Conservation (phyloP, 2,797 vertebrate species). For the Moxostoma hubbsi region DNA sequence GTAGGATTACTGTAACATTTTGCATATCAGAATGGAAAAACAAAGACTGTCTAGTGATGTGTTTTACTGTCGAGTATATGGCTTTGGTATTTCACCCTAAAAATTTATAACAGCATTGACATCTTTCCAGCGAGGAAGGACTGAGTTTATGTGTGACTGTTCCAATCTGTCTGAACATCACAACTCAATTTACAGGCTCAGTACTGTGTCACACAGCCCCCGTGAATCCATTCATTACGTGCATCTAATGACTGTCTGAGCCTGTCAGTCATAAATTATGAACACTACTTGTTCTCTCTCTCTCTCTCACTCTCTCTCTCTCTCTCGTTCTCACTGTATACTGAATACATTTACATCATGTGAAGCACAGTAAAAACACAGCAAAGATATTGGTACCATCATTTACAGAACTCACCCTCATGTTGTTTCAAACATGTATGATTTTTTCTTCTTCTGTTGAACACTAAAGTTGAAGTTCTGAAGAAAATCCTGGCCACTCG, state of each 20-base stretch:
- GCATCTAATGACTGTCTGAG: slow-evolving; percentile 65
- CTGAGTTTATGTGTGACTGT: slow-evolving; percentile 61
- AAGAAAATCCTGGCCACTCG: too few relatives aligned
- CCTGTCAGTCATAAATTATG: slow-evolving; percentile 65
- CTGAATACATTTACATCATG: neutral
- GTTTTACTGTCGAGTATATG: neutral
- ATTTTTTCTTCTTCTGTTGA: too few relatives aligned
- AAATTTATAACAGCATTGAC: slow-evolving; percentile 56
- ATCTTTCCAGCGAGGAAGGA: slow-evolving; percentile 62
- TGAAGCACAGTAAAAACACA: neutral
- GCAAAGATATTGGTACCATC: neutral
- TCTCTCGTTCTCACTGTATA: slow-evolving; percentile 18
- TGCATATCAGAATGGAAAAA: neutral
- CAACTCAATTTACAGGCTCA: slow-evolving; percentile 70
- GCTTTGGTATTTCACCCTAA: neutral
- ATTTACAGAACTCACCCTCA: too few relatives aligned
- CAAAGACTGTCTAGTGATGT: neutral
- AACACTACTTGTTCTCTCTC: neutral
- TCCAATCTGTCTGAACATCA: slow-evolving; percentile 65
- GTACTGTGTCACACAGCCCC: slow-evolving; percentile 63
- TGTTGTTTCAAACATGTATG: too few relatives aligned
- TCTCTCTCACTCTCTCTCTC: slow-evolving; percentile 5
- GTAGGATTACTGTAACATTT: neutral
- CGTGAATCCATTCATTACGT: slow-evolving; percentile 68
- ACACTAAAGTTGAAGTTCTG: too few relatives aligned